Conservation (phyloP, 2,113 vertebrate species). For the Cervus canadensis region DNA sequence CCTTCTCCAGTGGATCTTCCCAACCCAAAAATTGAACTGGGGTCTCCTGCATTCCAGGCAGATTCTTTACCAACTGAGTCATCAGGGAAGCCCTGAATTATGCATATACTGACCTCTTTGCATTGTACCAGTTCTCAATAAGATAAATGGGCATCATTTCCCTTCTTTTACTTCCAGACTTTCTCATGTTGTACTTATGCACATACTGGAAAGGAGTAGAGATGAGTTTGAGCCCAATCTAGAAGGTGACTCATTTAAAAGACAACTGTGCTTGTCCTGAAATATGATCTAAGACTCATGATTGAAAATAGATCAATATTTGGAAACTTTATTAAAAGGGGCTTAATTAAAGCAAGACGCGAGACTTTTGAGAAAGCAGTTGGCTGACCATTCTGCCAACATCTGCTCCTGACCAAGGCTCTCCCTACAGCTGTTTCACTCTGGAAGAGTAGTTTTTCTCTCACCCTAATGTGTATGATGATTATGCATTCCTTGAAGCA, state of each 20-base stretch:
- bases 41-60: not conserved
- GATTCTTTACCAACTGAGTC: not conserved
- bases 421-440: fast-evolving
- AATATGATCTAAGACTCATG: not conserved
- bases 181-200: not conserved
- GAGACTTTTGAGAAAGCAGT: not conserved
- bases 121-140: not conserved
- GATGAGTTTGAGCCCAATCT: not conserved
- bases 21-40: not conserved
- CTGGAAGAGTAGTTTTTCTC: too few relatives aligned
- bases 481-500: not conserved
- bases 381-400: not conserved
- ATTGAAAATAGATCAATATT: not conserved
- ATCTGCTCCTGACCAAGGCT: not conserved
- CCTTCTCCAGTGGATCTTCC: not conserved
- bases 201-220: not conserved
- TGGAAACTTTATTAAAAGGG: not conserved
- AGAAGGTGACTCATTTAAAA: not conserved
- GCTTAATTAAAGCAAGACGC: not conserved
- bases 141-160: not conserved
- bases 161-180: too few relatives aligned
- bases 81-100: not conserved
- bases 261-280: not conserved
- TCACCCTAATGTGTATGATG: not conserved
- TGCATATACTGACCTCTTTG: not conserved